These are phyloP conservation scores for Rissa tridactyla DNA, from an alignment of 2,113 vertebrate species.

Conservation along the genomic window DNA sequence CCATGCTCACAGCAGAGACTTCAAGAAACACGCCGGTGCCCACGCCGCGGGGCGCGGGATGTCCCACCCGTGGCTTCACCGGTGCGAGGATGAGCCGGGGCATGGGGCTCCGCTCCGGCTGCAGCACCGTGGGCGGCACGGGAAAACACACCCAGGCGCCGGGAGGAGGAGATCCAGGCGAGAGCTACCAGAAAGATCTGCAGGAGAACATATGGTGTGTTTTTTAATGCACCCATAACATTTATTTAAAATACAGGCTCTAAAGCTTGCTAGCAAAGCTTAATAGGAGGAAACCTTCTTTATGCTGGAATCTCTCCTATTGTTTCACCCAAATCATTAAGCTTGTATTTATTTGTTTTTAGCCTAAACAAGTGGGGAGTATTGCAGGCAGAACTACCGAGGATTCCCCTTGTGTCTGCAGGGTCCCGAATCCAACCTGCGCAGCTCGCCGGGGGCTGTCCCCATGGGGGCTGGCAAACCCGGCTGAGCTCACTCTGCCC, in stretches of 20 bases:
- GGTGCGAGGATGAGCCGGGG: not conserved
- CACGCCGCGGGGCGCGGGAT: rapidly evolving
- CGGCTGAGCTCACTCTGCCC: not conserved
- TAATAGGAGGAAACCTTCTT: not conserved
- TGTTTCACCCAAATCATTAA: not conserved
- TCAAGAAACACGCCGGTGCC: not conserved
- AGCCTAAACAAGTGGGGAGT: not conserved
- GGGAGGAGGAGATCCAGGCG: not conserved
- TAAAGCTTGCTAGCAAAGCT: conserved; percentile 35
- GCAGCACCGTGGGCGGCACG: not conserved
- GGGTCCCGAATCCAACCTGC: not conserved
- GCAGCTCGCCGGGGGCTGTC: rapidly evolving
- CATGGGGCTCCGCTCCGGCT: not conserved
- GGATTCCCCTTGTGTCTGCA: not conserved
- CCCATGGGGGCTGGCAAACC: not conserved
- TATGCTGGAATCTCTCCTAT: not conserved
- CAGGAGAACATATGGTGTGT: conserved; percentile 35
- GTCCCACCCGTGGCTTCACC: not conserved
- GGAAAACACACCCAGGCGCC: not conserved
- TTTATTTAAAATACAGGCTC: conserved; percentile 57
- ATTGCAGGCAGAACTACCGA: not conserved
- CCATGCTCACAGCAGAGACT: not conserved
- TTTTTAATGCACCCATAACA: conserved; percentile 44
- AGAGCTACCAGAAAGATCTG: conserved; percentile 29
- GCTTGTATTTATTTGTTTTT: not conserved